Conservation (phyloP, 2,888 invertebrate genomes). For the Halictus ligatus region DNA sequence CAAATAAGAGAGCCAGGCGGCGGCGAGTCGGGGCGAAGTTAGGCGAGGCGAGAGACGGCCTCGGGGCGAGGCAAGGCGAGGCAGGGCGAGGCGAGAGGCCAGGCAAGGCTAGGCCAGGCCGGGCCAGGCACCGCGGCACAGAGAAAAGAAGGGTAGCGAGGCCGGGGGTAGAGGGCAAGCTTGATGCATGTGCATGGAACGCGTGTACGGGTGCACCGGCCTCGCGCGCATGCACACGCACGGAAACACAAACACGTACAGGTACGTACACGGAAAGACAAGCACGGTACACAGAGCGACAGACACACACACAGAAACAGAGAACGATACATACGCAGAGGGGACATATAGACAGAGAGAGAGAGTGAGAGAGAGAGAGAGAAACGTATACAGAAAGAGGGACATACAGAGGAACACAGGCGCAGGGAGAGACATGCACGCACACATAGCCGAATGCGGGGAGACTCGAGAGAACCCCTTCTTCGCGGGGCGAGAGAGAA, state of each 20-base stretch:
- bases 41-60: neutral
- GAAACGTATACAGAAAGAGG: neutral
- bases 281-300: neutral
- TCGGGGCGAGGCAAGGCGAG: neutral
- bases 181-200: slow-evolving; percentile 53
- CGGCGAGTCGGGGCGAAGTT: neutral
- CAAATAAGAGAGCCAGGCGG: slow-evolving; percentile 60
- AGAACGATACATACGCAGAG: neutral
- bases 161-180: slow-evolving; percentile 48
- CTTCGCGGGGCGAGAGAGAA: slow-evolving; percentile 47
- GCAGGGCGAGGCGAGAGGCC: neutral
- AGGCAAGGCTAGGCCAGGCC: neutral
- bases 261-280: neutral
- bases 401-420: neutral
- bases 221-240: slow-evolving; percentile 1
- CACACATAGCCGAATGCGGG: slow-evolving; percentile 27
- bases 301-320: neutral
- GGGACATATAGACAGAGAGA: neutral
- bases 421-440: slow-evolving; percentile 2
- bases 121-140: slow-evolving; percentile 16
- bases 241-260: neutral
- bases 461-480: slow-evolving; percentile 30
- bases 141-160: slow-evolving; percentile 42
- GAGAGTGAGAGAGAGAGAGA: no score
- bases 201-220: slow-evolving; percentile 36